phyloP scores from a whole-genome alignment of 2,888 invertebrate genomes.

The Athalia circularis region DNA sequence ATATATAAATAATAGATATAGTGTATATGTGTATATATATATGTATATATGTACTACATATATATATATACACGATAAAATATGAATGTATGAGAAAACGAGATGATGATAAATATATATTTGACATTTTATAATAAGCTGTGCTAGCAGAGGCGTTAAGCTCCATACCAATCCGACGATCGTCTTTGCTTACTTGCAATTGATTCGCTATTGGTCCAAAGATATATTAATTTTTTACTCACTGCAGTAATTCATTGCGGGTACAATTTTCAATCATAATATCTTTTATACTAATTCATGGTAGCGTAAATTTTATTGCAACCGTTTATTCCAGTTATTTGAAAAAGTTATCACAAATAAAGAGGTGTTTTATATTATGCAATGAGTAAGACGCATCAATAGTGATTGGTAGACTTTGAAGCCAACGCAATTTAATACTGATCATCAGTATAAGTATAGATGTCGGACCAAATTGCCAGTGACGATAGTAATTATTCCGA shows the following conservation, averaged over 20 bases:
- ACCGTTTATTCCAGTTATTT: too few species aligned
- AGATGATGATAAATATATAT: slow-evolving; percentile 47
- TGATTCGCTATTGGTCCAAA: background rate
- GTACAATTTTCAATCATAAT: too few species aligned
- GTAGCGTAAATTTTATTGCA: too few species aligned
- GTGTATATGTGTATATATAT: slow-evolving; percentile 52
- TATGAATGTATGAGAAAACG: slow-evolving; percentile 38
- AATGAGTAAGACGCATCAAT: slow-evolving; percentile 25
- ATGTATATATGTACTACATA: slow-evolving; percentile 48
- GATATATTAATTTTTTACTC: background rate
- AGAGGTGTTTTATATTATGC: background rate
- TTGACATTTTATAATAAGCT: slow-evolving; percentile 49
- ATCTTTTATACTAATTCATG: too few species aligned
- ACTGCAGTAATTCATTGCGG: background rate
- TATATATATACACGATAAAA: slow-evolving; percentile 15
- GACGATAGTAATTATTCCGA: slow-evolving; percentile 51
- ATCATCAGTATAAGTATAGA: slow-evolving; percentile 60
- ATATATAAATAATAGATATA: slow-evolving; percentile 49
- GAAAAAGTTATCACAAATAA: background rate
- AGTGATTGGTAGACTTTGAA: slow-evolving; percentile 59
- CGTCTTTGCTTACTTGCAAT: slow-evolving; percentile 27
- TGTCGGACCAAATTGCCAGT: slow-evolving; percentile 64
- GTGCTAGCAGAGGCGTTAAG: slow-evolving; percentile 58
- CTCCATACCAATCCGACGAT: slow-evolving; percentile 56
- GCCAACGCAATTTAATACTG: slow-evolving; percentile 51